Conservation (phyloP, 2,888 invertebrate genomes). For the Blomia tropicalis region DNA sequence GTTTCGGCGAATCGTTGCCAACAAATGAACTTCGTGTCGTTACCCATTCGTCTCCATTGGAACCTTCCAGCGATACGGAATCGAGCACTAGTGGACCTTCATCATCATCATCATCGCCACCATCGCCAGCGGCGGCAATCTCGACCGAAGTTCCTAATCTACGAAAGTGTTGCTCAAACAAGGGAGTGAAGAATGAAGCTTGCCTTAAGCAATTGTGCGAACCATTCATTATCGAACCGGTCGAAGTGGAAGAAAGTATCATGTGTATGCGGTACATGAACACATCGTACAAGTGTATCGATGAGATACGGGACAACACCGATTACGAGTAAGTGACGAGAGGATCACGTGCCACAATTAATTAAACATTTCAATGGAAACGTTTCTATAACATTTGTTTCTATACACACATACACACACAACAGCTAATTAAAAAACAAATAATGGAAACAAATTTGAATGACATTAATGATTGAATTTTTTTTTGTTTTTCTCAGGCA, state of each 20-base stretch:
- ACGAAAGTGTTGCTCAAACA: constrained; percentile 51
- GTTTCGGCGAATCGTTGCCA: constrained; percentile 58
- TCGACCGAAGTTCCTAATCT: constrained; percentile 41
- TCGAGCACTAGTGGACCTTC: background rate
- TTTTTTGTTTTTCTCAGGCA: constrained; percentile 41
- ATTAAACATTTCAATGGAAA: background rate
- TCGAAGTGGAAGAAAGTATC: constrained; percentile 38
- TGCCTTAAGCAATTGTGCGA: constrained; percentile 65
- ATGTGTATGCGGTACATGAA: constrained; percentile 17
- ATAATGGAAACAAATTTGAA: too few relatives aligned
- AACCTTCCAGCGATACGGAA: background rate
- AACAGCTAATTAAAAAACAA: too few relatives aligned
- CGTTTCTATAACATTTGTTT: background rate
- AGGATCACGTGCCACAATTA: background rate
- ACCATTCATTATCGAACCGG: constrained; percentile 38
- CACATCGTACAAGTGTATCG: constrained; percentile 13
- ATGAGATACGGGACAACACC: constrained; percentile 12
- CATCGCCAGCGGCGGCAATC: constrained; percentile 38
- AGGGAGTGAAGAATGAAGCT: constrained; percentile 53
- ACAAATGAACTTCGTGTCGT: constrained; percentile 54
- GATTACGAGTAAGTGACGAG: constrained; percentile 5
- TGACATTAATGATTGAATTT: background rate
- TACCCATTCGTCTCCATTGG: constrained; percentile 36
- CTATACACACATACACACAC: too few relatives aligned
- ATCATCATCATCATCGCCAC: constrained; percentile 37